phyloP scores from a whole-genome alignment of 1,140 invertebrate species.

The Diprion similis region DNA sequence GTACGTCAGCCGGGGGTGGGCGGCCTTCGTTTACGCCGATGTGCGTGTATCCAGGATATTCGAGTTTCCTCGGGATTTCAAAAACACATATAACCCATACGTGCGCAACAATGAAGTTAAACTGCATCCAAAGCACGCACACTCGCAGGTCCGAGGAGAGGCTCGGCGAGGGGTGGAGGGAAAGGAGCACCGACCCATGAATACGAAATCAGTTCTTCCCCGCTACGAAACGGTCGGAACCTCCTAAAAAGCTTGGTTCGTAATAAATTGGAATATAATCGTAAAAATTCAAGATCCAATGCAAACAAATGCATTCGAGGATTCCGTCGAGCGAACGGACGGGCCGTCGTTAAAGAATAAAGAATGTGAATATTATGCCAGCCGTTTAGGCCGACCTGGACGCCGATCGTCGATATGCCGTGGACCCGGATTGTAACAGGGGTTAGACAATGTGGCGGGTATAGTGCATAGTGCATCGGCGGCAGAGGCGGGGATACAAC shows the following conservation, averaged over 20 bases:
- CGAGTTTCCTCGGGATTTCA: background rate
- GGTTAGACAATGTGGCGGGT: background rate
- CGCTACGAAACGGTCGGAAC: background rate
- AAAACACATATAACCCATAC: background rate
- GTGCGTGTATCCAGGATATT: background rate
- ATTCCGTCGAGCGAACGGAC: too few relatives aligned
- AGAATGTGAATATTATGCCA: too few relatives aligned
- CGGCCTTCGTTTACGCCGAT: too few relatives aligned
- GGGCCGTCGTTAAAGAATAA: too few relatives aligned
- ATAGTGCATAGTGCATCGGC: too few relatives aligned
- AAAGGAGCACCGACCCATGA: background rate
- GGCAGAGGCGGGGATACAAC: background rate
- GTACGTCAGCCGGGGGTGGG: background rate
- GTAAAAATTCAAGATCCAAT: conserved; percentile 1
- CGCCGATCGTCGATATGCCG: too few relatives aligned
- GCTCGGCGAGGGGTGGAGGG: too few relatives aligned
- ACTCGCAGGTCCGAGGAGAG: background rate
- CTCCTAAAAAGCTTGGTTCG: background rate
- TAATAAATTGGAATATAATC: conserved; percentile 6
- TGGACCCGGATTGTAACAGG: too few relatives aligned
- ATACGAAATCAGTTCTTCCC: conserved; percentile 7
- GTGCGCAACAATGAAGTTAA: background rate
- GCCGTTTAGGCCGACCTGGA: too few relatives aligned
- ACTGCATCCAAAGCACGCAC: too few relatives aligned
- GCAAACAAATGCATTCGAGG: conserved; percentile 1